A percentile compares a stretch with the other conserved stretches of the same genome.
Evolutionary conservation across 1,140 invertebrate species (phyloP).

Genomic region (Heterodera schachtii): DNA sequence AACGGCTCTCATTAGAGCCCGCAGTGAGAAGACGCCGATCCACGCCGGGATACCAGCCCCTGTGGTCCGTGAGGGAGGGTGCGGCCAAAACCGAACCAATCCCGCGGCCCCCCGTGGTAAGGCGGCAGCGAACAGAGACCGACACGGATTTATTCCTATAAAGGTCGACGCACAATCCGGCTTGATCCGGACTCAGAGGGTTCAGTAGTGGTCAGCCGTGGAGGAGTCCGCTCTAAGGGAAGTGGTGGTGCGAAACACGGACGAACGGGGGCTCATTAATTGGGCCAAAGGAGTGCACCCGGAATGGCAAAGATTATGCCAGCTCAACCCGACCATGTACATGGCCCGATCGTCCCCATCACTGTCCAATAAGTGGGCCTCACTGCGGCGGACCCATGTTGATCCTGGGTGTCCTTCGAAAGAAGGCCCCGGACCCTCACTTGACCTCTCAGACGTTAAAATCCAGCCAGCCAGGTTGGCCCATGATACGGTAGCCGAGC

Average conservation of each 20-base stretch:
- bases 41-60: no score
- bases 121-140: no score
- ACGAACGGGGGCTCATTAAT: not conserved
- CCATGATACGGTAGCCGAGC: not conserved
- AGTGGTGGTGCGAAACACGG: not conserved
- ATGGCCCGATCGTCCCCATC: not conserved
- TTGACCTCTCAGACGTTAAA: not conserved
- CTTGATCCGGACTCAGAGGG: not conserved
- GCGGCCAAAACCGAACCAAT: not conserved
- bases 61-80: not conserved
- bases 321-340: not conserved
- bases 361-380: not conserved
- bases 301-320: not conserved
- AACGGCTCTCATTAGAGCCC: no score
- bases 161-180: not conserved
- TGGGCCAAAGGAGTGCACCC: not conserved
- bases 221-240: not conserved
- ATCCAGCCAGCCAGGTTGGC: no score
- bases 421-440: not conserved
- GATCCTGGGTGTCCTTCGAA: no score
- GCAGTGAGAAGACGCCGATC: no score
- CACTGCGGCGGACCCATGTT: not conserved
- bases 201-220: not conserved
- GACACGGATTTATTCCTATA: not conserved
- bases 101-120: not conserved